Evolutionary conservation across 2,888 invertebrate species (phyloP).

Genomic region (Cecidostiba fungosa): DNA sequence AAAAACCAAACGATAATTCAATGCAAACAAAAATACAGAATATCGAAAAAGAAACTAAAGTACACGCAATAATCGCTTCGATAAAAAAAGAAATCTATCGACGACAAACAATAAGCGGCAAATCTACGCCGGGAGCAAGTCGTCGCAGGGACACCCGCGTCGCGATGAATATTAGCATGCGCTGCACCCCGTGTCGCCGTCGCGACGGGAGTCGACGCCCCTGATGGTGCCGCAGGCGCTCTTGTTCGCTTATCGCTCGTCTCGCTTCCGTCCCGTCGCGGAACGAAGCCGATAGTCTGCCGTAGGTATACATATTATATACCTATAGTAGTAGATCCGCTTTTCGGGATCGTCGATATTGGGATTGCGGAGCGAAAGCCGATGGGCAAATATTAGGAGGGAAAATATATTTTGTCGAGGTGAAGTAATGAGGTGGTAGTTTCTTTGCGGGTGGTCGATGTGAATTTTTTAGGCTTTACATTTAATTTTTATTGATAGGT

Average conservation of each 20-base stretch:
- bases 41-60: neutral
- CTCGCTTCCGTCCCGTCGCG: neutral
- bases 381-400: constrained; percentile 6
- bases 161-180: constrained; percentile 39
- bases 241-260: constrained; percentile 31
- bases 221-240: constrained; percentile 33
- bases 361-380: constrained; percentile 3
- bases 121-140: neutral
- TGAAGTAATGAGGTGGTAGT: neutral
- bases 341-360: neutral
- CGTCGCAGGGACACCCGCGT: constrained; percentile 48
- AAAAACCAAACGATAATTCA: no score
- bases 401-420: neutral
- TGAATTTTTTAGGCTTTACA: neutral
- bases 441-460: neutral
- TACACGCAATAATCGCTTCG: neutral
- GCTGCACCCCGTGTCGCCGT: constrained; percentile 22
- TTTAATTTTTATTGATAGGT: no score
- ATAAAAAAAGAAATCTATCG: neutral
- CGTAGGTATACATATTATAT: neutral
- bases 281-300: neutral
- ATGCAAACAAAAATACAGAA: no score
- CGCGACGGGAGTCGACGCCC: constrained; percentile 53
- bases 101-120: neutral
- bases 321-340: neutral